A percentile compares a stretch with the other conserved stretches of the same genome.
Evolutionary conservation across 2,113 vertebrate species (phyloP).

Genomic region (Scopus umbretta): DNA sequence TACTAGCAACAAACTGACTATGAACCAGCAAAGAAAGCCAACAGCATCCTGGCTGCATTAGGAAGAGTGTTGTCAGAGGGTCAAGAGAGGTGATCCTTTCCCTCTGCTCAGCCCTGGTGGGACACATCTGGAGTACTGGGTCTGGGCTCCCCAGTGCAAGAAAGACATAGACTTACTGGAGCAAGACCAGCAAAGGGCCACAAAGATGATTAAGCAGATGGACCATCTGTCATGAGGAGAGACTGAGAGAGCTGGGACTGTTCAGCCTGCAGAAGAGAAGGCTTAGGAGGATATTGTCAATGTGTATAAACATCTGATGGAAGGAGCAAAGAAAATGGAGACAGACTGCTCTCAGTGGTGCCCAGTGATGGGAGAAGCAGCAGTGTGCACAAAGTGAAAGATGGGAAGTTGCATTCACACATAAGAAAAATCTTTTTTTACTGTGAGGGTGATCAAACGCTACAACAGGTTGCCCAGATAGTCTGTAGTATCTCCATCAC

Average conservation of each 20-base stretch:
- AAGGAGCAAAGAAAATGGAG: not conserved
- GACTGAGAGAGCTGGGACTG: not conserved
- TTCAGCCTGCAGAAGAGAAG: not conserved
- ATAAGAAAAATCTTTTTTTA: not conserved
- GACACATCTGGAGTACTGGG: not conserved
- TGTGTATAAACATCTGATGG: not conserved
- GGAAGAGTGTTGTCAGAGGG: not conserved
- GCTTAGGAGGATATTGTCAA: not conserved
- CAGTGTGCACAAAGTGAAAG: not conserved
- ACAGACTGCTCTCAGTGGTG: not conserved
- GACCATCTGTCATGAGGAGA: not conserved
- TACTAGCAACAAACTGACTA: too few relatives aligned
- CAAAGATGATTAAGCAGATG: not conserved
- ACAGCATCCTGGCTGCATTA: not conserved
- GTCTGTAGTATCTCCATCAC: not conserved
- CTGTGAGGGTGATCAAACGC: not conserved
- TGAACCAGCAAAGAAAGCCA: not conserved
- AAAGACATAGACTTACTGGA: not conserved
- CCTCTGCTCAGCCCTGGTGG: not conserved
- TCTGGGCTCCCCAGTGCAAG: not conserved
- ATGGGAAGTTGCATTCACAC: not conserved
- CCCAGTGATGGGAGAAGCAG: not conserved
- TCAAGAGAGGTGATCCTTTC: not conserved
- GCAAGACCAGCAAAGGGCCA: not conserved
- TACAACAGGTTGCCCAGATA: not conserved